Evolutionary conservation across 2,797 vertebrate genomes (phyloP).

Genomic region (Salmo trutta): DNA sequence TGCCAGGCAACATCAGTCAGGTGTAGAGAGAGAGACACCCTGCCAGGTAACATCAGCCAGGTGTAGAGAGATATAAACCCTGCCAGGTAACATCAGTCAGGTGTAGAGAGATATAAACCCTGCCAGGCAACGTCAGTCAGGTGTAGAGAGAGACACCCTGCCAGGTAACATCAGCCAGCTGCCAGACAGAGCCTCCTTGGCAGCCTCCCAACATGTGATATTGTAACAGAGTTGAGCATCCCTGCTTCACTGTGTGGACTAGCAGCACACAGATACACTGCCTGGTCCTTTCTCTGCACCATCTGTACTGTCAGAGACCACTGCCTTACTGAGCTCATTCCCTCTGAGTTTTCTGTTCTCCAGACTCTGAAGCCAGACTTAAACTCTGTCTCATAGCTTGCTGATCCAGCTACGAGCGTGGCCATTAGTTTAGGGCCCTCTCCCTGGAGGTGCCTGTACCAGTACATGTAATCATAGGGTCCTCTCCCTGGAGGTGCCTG

Average conservation of each 20-base stretch:
- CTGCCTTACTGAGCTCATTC: conserved; percentile 13
- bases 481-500: conserved; percentile 33
- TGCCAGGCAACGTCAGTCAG: neutral
- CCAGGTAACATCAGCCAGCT: neutral
- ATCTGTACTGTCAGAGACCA: conserved; percentile 41
- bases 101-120: too few relatives aligned
- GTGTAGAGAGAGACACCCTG: conserved; percentile 3
- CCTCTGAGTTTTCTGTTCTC: conserved; percentile 5
- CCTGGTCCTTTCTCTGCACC: conserved; percentile 21
- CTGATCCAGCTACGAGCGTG: neutral
- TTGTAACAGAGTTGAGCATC: neutral
- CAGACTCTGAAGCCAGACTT: conserved; percentile 25
- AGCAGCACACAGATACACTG: conserved; percentile 47
- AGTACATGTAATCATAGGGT: conserved; percentile 41
- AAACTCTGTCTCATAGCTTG: conserved; percentile 30
- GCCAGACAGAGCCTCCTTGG: neutral
- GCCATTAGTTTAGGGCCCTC: conserved; percentile 32
- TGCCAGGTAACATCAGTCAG: too few relatives aligned
- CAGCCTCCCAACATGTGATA: neutral
- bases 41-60: too few relatives aligned
- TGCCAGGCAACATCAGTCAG: too few relatives aligned
- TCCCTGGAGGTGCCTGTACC: conserved; percentile 42
- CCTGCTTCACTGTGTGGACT: conserved; percentile 28
- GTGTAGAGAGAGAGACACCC: too few relatives aligned
- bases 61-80: too few relatives aligned